Base-by-base conservation (phyloP, 2,113 vertebrate species). In the Marmota monax region DNA sequence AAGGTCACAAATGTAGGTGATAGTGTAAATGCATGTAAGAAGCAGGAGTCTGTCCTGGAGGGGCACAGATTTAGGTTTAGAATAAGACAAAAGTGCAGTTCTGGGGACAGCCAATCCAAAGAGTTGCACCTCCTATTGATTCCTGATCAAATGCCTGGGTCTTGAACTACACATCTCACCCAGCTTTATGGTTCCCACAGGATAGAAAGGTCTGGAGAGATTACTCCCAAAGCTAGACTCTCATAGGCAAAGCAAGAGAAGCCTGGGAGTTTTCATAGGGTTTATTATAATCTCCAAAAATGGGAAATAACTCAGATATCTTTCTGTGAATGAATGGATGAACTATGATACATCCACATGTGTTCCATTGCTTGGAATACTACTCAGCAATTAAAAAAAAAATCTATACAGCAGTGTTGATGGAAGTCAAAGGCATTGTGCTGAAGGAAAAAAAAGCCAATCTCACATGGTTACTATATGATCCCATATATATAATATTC, bases 331-430 rank as follows among this genome's bases (percentile, higher is more conserved):
- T 78, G 9, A 85, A 53, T 83, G 53, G 53, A 42, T 74, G 94
- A 79, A 48, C 25, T 1, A 3, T 95, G 76, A 34, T 11, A 17
- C 37, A 34, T 74, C 72, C 16, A 34, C 18, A 56, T 5, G 14
- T 70, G 11, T 37, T 23, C 76, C 56, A 13, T 61, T 83, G 53
- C 67, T 94, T 56, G 22, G 32, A 92, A 56, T 70, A 76, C 37
- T 84, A 58, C 58, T 92, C 70, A 92, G 88, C 80, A 84, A 45
- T 61, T 39, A 65, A 92, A 94, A 79, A 79, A 79, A 67, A 74
- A 72, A 67, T 65, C 69, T 86, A 11, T 5, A 7, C 61, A 77
- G 34, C 25, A 76, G 22, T 37, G 78, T 85, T 39, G 7, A 72
- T 77, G 13, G 23, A 73, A 87, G 63, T 89, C 56, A 53, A 58